Evolutionary conservation across 2,113 vertebrate species (phyloP).

Genomic region (Macrotus californicus): DNA sequence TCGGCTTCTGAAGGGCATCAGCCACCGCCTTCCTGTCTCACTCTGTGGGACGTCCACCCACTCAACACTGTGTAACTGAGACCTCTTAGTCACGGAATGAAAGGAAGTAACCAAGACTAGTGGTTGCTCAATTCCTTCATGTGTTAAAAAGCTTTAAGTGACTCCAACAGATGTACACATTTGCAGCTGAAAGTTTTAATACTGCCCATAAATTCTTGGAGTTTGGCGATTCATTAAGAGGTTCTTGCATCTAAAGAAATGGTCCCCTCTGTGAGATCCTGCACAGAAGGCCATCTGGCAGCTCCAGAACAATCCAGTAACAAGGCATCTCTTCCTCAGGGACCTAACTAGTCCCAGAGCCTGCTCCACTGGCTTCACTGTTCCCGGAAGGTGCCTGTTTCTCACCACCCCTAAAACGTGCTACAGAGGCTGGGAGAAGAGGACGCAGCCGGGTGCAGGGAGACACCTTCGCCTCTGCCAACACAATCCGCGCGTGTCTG

Average conservation of each 20-base stretch:
- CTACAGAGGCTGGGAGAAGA: not conserved
- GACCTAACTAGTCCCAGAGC: not conserved
- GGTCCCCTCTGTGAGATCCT: not conserved
- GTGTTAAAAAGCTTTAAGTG: not conserved
- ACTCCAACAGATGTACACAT: not conserved
- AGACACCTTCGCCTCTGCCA: not conserved
- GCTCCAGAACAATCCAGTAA: not conserved
- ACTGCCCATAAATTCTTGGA: not conserved
- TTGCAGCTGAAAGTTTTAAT: not conserved
- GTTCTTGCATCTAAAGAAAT: not conserved
- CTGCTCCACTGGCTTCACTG: not conserved
- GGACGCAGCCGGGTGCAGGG: not conserved
- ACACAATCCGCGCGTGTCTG: fast-evolving
- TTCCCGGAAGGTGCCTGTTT: not conserved
- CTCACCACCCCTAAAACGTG: not conserved
- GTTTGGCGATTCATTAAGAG: not conserved
- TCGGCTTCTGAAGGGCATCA: not conserved
- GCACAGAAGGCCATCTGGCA: not conserved
- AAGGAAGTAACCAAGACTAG: constrained; percentile 6
- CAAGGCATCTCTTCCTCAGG: not conserved
- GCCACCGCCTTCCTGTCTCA: not conserved
- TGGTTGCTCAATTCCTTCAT: not conserved
- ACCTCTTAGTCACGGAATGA: constrained; percentile 35
- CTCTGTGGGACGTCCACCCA: not conserved
- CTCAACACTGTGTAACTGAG: constrained; percentile 12